Conservation (phyloP, 2,888 invertebrate species). For the Ectobius pallidus region DNA sequence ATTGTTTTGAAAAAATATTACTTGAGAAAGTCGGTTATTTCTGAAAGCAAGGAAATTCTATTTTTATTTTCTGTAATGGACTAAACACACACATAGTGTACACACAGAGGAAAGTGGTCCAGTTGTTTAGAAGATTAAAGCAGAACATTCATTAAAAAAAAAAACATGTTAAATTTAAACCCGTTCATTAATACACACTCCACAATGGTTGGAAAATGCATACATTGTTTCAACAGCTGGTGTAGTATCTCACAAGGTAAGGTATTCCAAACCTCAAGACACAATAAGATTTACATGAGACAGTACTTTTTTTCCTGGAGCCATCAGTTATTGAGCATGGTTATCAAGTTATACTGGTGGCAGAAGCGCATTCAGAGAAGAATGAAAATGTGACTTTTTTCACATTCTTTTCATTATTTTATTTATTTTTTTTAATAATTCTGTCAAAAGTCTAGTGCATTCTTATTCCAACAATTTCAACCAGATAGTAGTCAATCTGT, state of each 20-base stretch:
- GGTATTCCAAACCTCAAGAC: background rate
- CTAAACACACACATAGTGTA: background rate
- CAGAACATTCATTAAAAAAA: background rate
- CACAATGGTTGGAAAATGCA: background rate
- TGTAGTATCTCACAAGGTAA: background rate
- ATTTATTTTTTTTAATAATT: too few relatives aligned
- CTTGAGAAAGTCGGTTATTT: background rate
- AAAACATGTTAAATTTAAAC: background rate
- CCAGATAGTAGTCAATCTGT: background rate
- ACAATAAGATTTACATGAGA: background rate
- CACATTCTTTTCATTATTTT: background rate
- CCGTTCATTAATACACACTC: background rate
- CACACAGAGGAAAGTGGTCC: background rate
- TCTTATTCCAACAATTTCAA: constrained; percentile 19
- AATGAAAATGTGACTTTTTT: background rate
- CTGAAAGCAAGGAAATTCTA: background rate
- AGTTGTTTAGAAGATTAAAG: constrained; percentile 9
- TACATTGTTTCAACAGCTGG: background rate
- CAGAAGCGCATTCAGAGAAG: background rate
- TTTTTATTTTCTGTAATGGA: background rate
- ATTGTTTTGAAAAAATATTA: background rate
- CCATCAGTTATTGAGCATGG: background rate
- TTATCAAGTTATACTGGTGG: background rate
- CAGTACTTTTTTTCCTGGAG: background rate
- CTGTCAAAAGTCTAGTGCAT: background rate